Percentiles rank a stretch among this genome's conserved stretches.
Evolutionary conservation across 2,888 invertebrate genomes (phyloP).

Genomic region (Mongoloraphidia duomilia): DNA sequence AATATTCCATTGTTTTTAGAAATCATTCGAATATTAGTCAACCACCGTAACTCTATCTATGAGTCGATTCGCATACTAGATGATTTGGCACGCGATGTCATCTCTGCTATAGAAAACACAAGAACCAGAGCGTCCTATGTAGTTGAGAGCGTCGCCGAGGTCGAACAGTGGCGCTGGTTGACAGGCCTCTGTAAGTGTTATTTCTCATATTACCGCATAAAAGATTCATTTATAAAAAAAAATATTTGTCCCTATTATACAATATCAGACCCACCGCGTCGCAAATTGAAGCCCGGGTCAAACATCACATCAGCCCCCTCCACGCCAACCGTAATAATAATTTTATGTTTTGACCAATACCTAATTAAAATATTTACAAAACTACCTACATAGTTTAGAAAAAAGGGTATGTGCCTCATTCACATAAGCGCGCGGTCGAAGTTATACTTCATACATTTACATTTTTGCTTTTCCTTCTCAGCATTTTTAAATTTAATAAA

Average conservation of each 20-base stretch:
- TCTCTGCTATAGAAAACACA: constrained; percentile 29
- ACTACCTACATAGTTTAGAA: no score
- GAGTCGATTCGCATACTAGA: constrained; percentile 42
- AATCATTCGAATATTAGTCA: constrained; percentile 41
- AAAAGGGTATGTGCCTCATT: no score
- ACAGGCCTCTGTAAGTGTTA: constrained; percentile 39
- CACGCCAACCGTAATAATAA: no score
- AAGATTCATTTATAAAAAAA: not conserved
- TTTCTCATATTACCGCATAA: constrained; percentile 1
- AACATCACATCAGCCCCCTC: no score
- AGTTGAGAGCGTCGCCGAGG: constrained; percentile 34
- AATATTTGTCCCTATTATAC: constrained; percentile 1
- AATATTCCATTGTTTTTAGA: constrained; percentile 29
- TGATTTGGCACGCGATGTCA: constrained; percentile 41
- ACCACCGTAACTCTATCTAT: constrained; percentile 39
- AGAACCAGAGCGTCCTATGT: constrained; percentile 30
- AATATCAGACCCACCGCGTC: no score
- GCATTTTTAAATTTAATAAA: no score
- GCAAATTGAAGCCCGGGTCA: no score
- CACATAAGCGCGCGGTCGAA: no score
- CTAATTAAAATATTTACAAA: no score
- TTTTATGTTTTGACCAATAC: no score
- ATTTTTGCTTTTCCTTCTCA: no score
- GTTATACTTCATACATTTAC: no score
- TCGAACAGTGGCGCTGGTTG: constrained; percentile 51